Base-by-base conservation (phyloP, 2,797 vertebrate species). In the Periophthalmus magnuspinnatus region DNA sequence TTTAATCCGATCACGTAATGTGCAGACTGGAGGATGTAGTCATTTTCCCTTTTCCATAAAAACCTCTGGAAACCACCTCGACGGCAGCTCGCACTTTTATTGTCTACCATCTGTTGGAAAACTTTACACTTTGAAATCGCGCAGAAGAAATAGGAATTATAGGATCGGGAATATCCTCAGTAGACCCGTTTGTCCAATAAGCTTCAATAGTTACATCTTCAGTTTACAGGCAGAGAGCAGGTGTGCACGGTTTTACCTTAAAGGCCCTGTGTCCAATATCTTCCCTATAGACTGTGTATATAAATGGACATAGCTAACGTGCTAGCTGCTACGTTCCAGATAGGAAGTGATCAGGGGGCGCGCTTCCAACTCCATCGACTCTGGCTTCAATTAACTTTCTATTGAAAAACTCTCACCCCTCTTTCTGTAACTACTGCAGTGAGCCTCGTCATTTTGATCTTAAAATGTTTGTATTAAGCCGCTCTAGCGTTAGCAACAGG, bases 41-140 rank as follows among this genome's bases (percentile, higher is more conserved):
- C 82, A 55, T 70, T 74, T 79, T 14, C 47, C 41, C 34, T 14
- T 74, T 52, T 56, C 72, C 61, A 72, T 83, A 84, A 84, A 64
- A 83, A 83, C 80, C 78, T 80, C 75, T 85, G 81, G 80, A 84
- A 83, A 74, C 67, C 77, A 76, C 76, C 76, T 74, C 76, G 71
- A 76, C 72, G 55, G 75, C 54, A 72, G 79, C 79, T 66, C 80
- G 83, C 75, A 76, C 74, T 79, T 83, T 92, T 89, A 89, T 87
- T 79, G 79, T 88, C 81, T 78, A 75, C 80, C 91, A 89, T 89
- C 88, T 91, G 90, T 82, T 89, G 85, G 78, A 81, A 84, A 91
- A 87, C 70, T 87, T 88, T 80, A 81, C 80, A 72, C 74, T 86
- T 78, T 77, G 70, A 84, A 84, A 77, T 79, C 83, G 82, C 85